These are phyloP conservation scores for Scortum barcoo DNA, from an alignment of 2,113 vertebrate species.

Conservation along the genomic window DNA sequence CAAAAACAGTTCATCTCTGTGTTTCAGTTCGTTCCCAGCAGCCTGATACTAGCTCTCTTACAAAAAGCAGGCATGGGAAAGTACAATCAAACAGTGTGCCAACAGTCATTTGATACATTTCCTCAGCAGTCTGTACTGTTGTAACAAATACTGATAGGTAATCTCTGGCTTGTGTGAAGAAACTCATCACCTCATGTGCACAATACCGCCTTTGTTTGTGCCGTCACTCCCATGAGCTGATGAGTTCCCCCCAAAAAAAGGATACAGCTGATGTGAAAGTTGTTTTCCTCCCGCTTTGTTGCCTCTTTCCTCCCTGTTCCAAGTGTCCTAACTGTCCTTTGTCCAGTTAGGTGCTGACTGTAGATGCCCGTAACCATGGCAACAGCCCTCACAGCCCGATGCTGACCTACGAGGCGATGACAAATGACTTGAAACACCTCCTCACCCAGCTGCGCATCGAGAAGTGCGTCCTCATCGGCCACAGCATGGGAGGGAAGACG, in stretches of 20 bases:
- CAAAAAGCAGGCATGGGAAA: conserved; percentile 8
- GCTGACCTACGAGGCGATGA: conserved; percentile 92
- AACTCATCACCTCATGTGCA: neutral
- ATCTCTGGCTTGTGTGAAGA: neutral
- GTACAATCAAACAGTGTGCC: conserved; percentile 22
- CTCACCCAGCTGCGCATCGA: conserved; percentile 86
- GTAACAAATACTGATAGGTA: conserved; percentile 15
- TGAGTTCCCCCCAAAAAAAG: too few species aligned
- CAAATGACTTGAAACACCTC: conserved; percentile 88
- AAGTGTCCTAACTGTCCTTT: conserved; percentile 78
- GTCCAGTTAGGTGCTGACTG: conserved; percentile 92
- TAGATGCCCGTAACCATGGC: conserved; percentile 96
- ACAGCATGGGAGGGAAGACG: conserved; percentile 99
- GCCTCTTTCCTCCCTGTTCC: conserved; percentile 53
- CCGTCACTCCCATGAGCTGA: neutral
- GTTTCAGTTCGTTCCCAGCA: conserved; percentile 15
- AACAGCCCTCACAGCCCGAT: conserved; percentile 88
- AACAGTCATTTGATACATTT: conserved; percentile 33
- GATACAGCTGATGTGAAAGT: neutral
- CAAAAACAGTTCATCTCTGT: conserved; percentile 8
- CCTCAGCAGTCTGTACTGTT: conserved; percentile 1
- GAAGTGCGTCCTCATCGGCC: conserved; percentile 92
- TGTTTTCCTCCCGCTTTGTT: neutral
- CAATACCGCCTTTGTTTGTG: conserved; percentile 16
- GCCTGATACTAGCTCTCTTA: neutral